These are phyloP conservation scores for Taeniopygia guttata DNA, from an alignment of 2,797 vertebrate genomes.

Conservation along the genomic window DNA sequence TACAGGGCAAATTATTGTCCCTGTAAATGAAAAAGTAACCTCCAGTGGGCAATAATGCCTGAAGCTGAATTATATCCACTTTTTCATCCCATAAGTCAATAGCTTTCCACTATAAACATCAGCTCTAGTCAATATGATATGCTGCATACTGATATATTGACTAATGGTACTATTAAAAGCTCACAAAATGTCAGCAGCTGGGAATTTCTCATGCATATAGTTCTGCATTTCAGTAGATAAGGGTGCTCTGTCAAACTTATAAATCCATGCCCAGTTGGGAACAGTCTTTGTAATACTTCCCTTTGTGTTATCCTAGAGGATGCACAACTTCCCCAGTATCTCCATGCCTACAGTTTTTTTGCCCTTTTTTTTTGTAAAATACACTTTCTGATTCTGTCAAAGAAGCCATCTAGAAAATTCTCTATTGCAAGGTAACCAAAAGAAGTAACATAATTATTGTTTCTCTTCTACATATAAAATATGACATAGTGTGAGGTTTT, in stretches of 20 bases:
- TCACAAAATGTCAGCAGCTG: conserved; percentile 59
- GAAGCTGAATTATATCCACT: conserved; percentile 64
- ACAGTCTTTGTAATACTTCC: neutral
- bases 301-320: neutral
- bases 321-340: neutral
- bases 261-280: conserved; percentile 24
- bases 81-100: conserved; percentile 67
- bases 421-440: neutral
- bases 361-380: neutral
- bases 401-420: conserved; percentile 15
- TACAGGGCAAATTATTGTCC: conserved; percentile 65
- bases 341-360: neutral
- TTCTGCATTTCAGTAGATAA: conserved; percentile 55
- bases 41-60: conserved; percentile 61
- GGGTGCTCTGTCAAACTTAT: conserved; percentile 17
- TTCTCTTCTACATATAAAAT: conserved; percentile 41
- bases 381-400: neutral
- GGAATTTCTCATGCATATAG: conserved; percentile 54
- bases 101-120: conserved; percentile 69
- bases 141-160: conserved; percentile 68
- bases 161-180: conserved; percentile 66
- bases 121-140: conserved; percentile 67
- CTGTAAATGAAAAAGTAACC: conserved; percentile 64
- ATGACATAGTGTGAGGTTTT: neutral
- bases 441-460: conserved; percentile 45